These are phyloP conservation scores for Pantherophis alleghaniensis DNA, from an alignment of 2,797 vertebrate genomes.

Conservation along the genomic window DNA sequence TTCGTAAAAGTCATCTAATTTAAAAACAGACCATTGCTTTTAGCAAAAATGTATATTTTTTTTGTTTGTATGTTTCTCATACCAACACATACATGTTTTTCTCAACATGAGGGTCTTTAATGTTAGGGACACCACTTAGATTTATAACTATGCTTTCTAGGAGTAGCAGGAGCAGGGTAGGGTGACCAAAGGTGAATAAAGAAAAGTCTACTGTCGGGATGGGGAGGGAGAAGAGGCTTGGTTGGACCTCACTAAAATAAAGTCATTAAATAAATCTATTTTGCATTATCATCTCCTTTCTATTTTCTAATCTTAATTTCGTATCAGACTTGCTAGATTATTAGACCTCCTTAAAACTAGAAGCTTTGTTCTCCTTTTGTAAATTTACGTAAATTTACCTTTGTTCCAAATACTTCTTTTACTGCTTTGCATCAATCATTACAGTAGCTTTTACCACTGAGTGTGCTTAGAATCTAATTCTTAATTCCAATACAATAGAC, in stretches of 20 bases:
- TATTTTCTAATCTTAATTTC: background rate
- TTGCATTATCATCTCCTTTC: background rate
- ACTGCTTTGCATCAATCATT: background rate
- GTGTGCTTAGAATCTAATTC: background rate
- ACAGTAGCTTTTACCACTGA: background rate
- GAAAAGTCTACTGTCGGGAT: background rate
- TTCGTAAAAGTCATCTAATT: no score
- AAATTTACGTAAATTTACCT: background rate
- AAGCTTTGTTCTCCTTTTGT: background rate
- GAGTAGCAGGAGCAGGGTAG: no score
- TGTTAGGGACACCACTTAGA: background rate
- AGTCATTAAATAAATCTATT: background rate
- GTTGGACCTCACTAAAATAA: background rate
- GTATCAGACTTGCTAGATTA: background rate
- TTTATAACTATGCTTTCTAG: background rate
- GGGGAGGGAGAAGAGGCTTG: background rate
- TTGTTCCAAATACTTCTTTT: background rate
- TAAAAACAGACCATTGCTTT: background rate
- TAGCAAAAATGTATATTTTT: background rate
- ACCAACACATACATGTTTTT: background rate
- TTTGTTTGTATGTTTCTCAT: no score
- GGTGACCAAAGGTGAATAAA: background rate
- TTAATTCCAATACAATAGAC: background rate
- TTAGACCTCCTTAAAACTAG: background rate
- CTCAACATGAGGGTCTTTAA: background rate